Percentiles rank a stretch among this genome's conserved stretches.
Conservation (phyloP, 2,888 invertebrate species). For the Vesta saturnalis region DNA sequence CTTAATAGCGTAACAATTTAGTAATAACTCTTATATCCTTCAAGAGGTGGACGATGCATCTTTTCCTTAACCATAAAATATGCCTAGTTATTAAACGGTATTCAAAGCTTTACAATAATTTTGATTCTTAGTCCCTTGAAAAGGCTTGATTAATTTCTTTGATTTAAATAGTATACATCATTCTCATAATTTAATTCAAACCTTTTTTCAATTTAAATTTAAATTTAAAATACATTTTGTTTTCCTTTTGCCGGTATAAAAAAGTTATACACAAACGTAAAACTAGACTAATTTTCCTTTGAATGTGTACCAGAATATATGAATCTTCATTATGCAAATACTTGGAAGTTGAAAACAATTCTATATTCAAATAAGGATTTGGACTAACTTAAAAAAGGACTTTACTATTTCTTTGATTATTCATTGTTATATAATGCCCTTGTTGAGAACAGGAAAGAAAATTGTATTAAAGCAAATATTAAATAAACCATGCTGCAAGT, state of each 20-base stretch:
- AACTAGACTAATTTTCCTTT: background rate
- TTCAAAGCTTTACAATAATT: too few species aligned
- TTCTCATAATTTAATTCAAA: background rate
- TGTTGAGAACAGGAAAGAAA: background rate
- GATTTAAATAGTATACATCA: too few species aligned
- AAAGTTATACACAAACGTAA: background rate
- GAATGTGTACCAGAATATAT: background rate
- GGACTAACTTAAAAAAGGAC: slow-evolving; percentile 6
- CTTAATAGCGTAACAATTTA: too few species aligned
- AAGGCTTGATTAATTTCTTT: background rate
- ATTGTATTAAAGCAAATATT: slow-evolving; percentile 7
- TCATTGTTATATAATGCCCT: background rate
- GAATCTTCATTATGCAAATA: slow-evolving; percentile 1
- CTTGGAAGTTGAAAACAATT: slow-evolving; percentile 1
- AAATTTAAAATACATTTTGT: background rate
- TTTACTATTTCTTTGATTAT: slow-evolving; percentile 1
- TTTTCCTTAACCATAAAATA: too few species aligned
- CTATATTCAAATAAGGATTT: slow-evolving; percentile 1
- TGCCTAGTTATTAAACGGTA: too few species aligned
- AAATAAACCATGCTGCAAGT: background rate
- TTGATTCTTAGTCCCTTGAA: too few species aligned
- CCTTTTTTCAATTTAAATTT: background rate
- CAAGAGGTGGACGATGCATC: too few species aligned
- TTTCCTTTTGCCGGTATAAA: background rate
- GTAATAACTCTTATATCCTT: too few species aligned